Evolutionary conservation across 2,113 vertebrate genomes (phyloP).

Genomic region (Xerus inauris): DNA sequence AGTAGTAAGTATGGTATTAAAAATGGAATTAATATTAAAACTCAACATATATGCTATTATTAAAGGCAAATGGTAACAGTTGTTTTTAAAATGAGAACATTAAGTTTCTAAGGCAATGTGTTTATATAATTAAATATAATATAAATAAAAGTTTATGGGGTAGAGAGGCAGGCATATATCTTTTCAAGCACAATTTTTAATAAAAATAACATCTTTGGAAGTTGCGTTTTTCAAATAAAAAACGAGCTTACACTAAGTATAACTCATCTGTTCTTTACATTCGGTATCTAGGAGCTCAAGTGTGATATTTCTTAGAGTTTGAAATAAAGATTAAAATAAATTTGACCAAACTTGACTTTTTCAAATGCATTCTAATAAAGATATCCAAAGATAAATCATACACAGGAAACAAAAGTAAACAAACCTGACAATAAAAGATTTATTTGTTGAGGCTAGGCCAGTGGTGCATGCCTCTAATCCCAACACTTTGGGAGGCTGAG

Average conservation of each 20-base stretch:
- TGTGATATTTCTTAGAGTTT: background rate
- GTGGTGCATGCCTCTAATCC: too few species aligned
- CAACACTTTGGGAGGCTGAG: too few species aligned
- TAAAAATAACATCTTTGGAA: background rate
- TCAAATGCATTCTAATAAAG: conserved; percentile 3
- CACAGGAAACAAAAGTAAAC: background rate
- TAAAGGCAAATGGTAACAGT: background rate
- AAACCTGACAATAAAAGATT: background rate
- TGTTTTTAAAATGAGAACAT: background rate
- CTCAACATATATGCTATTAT: background rate
- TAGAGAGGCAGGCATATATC: background rate
- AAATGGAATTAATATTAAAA: background rate
- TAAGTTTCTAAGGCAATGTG: background rate
- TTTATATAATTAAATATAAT: background rate
- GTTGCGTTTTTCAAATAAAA: background rate
- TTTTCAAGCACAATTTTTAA: background rate
- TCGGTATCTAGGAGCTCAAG: background rate
- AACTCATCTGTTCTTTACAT: background rate
- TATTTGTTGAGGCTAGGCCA: too few species aligned
- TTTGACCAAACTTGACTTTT: background rate
- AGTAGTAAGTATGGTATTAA: background rate
- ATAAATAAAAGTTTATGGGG: background rate
- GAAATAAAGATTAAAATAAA: background rate
- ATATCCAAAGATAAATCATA: background rate
- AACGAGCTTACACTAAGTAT: background rate